Percentiles rank a stretch among this genome's conserved stretches.
These are phyloP conservation scores for Vimba vimba DNA, from an alignment of 2,113 vertebrate species.

Conservation along the genomic window DNA sequence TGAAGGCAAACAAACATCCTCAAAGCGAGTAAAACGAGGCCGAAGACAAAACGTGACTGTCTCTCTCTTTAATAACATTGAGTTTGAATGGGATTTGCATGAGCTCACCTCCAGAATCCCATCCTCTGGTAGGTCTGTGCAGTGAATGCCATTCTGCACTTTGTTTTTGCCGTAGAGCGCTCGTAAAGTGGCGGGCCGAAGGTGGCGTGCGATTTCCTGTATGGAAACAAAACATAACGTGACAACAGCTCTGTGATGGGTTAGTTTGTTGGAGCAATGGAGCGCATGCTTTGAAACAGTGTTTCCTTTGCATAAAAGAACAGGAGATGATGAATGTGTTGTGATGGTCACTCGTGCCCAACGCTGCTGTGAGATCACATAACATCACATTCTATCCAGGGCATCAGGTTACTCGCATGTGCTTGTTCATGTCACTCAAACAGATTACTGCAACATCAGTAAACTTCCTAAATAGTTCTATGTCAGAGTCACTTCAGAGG, in stretches of 20 bases:
- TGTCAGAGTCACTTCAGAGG: not conserved
- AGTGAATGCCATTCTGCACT: slow-evolving; percentile 92
- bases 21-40: slow-evolving; percentile 46
- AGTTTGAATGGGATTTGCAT: slow-evolving; percentile 25
- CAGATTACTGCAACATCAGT: slow-evolving; percentile 15
- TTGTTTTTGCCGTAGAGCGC: slow-evolving; percentile 88
- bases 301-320: slow-evolving; percentile 18
- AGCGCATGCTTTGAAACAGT: not conserved
- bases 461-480: not conserved
- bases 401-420: slow-evolving; percentile 30
- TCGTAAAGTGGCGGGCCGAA: slow-evolving; percentile 86
- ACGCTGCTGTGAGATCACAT: slow-evolving; percentile 14
- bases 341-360: not conserved
- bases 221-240: slow-evolving; percentile 32
- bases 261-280: slow-evolving; percentile 28
- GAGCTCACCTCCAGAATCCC: slow-evolving; percentile 85
- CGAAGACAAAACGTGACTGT: slow-evolving; percentile 17
- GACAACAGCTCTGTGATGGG: not conserved
- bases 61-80: not conserved
- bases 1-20: slow-evolving; percentile 38
- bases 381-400: slow-evolving; percentile 21
- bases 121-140: slow-evolving; percentile 93
- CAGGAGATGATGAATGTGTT: not conserved
- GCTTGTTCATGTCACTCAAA: not conserved
- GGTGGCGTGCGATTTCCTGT: slow-evolving; percentile 88